Evolutionary conservation across 2,888 invertebrate species (phyloP).

Genomic region (Sesia apiformis): DNA sequence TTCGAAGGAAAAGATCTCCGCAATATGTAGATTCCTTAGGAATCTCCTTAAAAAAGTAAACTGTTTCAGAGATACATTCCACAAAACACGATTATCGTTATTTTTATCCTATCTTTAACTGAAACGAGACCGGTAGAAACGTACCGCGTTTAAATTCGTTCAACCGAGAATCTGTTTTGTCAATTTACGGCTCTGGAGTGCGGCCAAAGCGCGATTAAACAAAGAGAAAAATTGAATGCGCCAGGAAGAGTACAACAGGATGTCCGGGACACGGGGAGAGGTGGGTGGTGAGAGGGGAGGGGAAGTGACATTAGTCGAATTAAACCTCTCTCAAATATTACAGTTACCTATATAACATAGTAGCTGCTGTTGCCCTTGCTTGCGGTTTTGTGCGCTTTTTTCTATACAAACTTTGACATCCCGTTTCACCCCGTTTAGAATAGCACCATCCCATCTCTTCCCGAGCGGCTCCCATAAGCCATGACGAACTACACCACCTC

Average conservation of each 20-base stretch:
- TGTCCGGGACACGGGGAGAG: constrained; percentile 3
- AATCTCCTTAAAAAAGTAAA: no score
- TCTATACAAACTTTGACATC: no score
- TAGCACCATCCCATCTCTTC: no score
- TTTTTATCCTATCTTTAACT: background rate
- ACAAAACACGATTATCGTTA: background rate
- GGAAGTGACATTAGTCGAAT: background rate
- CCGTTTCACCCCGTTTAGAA: no score
- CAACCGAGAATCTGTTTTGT: constrained; percentile 9
- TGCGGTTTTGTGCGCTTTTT: no score
- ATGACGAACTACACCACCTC: no score
- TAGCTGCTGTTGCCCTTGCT: no score
- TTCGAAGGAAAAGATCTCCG: no score
- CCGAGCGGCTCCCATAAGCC: no score
- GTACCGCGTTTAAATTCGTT: background rate
- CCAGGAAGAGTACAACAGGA: constrained; percentile 11
- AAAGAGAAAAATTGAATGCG: constrained; percentile 11
- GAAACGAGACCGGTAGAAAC: background rate
- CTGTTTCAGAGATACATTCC: background rate
- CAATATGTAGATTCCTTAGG: no score
- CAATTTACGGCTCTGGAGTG: constrained; percentile 6
- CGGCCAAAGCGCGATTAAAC: constrained; percentile 7
- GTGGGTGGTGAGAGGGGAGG: background rate
- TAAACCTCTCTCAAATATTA: background rate
- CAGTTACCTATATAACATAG: no score